Percentiles rank a stretch among this genome's conserved stretches.
These are phyloP conservation scores for Cerceris ruficornis DNA, from an alignment of 2,888 invertebrate genomes.

Conservation along the genomic window DNA sequence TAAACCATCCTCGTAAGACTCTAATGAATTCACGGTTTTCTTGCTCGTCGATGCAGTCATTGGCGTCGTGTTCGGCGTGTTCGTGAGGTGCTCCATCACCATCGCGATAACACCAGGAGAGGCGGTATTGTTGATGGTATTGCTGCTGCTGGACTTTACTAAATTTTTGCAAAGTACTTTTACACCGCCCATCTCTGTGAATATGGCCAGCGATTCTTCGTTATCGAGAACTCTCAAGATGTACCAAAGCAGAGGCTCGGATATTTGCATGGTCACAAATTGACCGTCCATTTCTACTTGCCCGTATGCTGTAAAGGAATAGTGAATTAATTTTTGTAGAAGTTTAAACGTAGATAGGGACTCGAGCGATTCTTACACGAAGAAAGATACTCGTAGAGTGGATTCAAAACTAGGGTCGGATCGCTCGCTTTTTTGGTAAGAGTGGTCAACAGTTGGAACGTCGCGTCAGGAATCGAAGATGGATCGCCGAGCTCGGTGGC, in stretches of 20 bases:
- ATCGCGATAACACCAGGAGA: constrained; percentile 82
- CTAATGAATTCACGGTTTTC: constrained; percentile 82
- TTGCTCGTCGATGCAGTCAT: constrained; percentile 80
- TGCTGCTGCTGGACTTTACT: constrained; percentile 82
- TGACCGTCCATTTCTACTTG: constrained; percentile 71
- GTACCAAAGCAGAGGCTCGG: constrained; percentile 93
- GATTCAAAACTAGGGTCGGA: constrained; percentile 89
- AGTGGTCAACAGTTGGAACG: constrained; percentile 92
- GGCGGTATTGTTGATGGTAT: constrained; percentile 83
- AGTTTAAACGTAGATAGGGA: too few relatives aligned
- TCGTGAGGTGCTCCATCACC: constrained; percentile 86
- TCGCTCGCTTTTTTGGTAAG: constrained; percentile 90
- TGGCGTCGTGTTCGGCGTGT: constrained; percentile 81
- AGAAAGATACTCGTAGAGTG: constrained; percentile 85
- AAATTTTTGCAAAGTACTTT: constrained; percentile 90
- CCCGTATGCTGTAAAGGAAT: constrained; percentile 68
- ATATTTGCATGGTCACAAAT: constrained; percentile 85
- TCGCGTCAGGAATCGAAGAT: constrained; percentile 91
- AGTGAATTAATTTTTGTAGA: background rate
- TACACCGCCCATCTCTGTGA: constrained; percentile 89
- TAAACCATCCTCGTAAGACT: constrained; percentile 87
- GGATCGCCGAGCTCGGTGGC: constrained; percentile 84
- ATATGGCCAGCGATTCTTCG: constrained; percentile 88
- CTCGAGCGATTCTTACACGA: constrained; percentile 74
- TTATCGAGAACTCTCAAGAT: constrained; percentile 91